Conservation (phyloP, 1,140 invertebrate species). For the Lepeophtheirus salmonis region DNA sequence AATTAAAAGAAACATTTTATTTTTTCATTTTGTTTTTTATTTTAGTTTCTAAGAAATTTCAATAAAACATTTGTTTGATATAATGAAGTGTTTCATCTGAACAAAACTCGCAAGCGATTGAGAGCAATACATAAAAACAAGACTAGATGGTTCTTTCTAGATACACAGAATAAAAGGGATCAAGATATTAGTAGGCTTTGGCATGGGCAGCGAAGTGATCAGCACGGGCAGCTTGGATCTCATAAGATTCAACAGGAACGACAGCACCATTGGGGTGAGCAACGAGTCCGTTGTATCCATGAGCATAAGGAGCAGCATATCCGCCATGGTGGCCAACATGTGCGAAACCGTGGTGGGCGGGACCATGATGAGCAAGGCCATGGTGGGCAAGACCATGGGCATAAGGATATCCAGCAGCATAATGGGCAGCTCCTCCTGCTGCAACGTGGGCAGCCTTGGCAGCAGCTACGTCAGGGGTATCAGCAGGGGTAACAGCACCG, state of each 20-base stretch:
- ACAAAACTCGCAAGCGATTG: conserved; percentile 10
- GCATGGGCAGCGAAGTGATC: conserved; percentile 14
- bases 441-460: conserved; percentile 18
- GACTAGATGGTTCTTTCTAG: conserved; percentile 18
- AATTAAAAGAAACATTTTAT: too few relatives aligned
- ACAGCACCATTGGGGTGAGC: conserved; percentile 16
- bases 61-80: too few relatives aligned
- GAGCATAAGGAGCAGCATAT: conserved; percentile 1
- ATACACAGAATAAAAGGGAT: too few relatives aligned
- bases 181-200: neutral
- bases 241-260: conserved; percentile 15
- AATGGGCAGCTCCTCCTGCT: conserved; percentile 2
- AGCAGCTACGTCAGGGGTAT: conserved; percentile 12
- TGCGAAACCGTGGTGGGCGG: neutral
- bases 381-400: conserved; percentile 6
- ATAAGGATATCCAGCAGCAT: conserved; percentile 1
- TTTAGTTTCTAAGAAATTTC: too few relatives aligned
- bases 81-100: conserved; percentile 4
- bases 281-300: conserved; percentile 1
- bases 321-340: neutral
- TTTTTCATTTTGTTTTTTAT: too few relatives aligned
- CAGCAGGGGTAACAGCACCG: conserved; percentile 15
- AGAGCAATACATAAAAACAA: neutral
- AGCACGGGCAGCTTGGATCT: conserved; percentile 15
- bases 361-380: neutral